Evolutionary conservation across 2,797 vertebrate genomes (phyloP), one percentile per base, ranked within the genome.

Genomic region (Pangasius djambal): DNA sequence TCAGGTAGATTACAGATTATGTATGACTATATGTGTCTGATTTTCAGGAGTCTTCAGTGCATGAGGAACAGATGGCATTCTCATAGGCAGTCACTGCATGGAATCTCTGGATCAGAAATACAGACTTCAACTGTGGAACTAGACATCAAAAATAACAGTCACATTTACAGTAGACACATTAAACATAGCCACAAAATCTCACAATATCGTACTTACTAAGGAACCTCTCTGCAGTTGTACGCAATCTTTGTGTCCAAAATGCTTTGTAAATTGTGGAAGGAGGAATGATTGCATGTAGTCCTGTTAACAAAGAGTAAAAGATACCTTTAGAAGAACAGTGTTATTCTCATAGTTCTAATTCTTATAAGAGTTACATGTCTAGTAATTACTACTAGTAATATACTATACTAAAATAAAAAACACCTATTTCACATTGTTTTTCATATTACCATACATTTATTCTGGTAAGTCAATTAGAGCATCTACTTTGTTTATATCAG

Each of bases 211-310:
- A 95, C 95, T 95, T 86, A 96, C 95, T 92, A 75, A 16, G 89
- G 0, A 44, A 96, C 94, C 13, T 93, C 91, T 34, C 81, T 92
- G 91, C 96, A 96, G 9, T 9, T 52, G n/a, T 94, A 96, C 9
- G 4, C 34, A 67, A 96, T 94, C n/a, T 91, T 90, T 31, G 1
- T 0, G 34, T 85, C 59, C 72, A 96, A 89, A 5, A 13, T 48
- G 0, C 28, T 89, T 79, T 90, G 88, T 74, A 96, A 85, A 12
- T 88, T 9, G 20, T 92, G 83, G 9, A 96, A 90, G 48, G 95
- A 96, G n/a, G 40, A 7, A 86, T 93, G 88, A 2, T 78, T 50
- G 78, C 96, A 96, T 85, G 92, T 94, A 85, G 93, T n/a, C 78
- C 95, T 96, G 50, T 61, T n/a, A 81, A 78, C 28, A 74, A 89